A percentile compares a stretch with the other conserved stretches of the same genome.
Evolutionary conservation across 2,888 invertebrate species (phyloP).

Genomic region (Parnassius mnemosyne): DNA sequence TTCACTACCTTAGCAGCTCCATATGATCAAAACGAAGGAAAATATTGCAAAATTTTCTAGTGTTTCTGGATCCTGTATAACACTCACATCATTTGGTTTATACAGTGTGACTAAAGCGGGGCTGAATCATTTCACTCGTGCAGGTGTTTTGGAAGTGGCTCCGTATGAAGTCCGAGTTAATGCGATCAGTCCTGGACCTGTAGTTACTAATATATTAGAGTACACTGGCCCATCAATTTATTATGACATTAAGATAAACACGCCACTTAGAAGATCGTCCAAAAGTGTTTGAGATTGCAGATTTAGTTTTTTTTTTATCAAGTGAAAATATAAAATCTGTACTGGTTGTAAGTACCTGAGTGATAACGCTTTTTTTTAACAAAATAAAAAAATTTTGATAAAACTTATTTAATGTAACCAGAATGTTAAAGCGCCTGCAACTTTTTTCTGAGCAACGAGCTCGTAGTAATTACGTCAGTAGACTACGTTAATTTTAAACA

Average conservation of each 20-base stretch:
- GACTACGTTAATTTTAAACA: too few relatives aligned
- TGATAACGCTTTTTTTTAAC: conserved; percentile 35
- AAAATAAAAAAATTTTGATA: too few relatives aligned
- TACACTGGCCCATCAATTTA: conserved; percentile 24
- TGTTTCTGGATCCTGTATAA: conserved; percentile 55
- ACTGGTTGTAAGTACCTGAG: conserved; percentile 37
- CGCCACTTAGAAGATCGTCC: conserved; percentile 31
- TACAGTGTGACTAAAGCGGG: conserved; percentile 87
- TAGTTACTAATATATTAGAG: conserved; percentile 53
- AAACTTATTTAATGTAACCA: too few relatives aligned
- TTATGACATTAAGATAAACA: background rate
- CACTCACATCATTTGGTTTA: too few relatives aligned
- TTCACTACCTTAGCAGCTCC: conserved; percentile 40
- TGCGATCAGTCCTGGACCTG: conserved; percentile 86
- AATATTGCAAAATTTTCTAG: conserved; percentile 94
- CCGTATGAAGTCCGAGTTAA: conserved; percentile 82
- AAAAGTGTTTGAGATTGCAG: conserved; percentile 40
- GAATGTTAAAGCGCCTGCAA: background rate
- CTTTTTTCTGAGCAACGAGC: too few relatives aligned
- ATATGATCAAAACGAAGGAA: conserved; percentile 51
- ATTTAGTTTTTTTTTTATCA: conserved; percentile 39
- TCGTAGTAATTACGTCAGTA: too few relatives aligned
- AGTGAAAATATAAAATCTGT: conserved; percentile 37
- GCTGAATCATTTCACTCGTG: conserved; percentile 86
- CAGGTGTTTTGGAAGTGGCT: conserved; percentile 85